Evolutionary conservation across 2,888 invertebrate genomes (phyloP).

Genomic region (Aradus depressus): DNA sequence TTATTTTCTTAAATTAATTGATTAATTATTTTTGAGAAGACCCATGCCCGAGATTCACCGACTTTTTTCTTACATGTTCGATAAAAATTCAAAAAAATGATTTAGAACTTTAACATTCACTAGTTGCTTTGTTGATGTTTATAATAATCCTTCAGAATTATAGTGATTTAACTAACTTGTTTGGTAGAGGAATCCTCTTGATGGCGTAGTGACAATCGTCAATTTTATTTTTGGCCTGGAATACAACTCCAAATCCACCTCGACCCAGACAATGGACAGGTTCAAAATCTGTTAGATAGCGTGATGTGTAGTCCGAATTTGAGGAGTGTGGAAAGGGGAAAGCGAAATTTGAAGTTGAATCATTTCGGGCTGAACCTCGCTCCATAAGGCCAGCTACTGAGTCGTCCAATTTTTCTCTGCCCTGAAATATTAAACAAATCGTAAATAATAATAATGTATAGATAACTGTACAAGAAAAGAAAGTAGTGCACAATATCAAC

Average conservation of each 20-base stretch:
- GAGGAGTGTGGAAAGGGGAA: constrained; percentile 7
- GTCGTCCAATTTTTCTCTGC: not conserved
- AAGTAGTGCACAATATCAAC: not conserved
- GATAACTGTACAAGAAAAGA: not conserved
- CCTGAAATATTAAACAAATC: not conserved
- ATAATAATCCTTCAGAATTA: too few relatives aligned
- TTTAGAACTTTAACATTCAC: too few relatives aligned
- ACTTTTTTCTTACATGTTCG: too few relatives aligned
- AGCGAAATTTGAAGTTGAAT: constrained; percentile 1
- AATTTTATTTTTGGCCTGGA: constrained; percentile 84
- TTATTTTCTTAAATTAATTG: too few relatives aligned
- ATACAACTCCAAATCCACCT: constrained; percentile 95
- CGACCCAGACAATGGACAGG: constrained; percentile 67
- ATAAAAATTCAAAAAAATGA: too few relatives aligned
- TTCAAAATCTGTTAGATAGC: constrained; percentile 78
- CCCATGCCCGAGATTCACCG: too few relatives aligned
- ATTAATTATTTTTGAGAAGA: too few relatives aligned
- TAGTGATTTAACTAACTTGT: too few relatives aligned
- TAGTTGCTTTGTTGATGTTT: too few relatives aligned
- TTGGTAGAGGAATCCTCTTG: constrained; percentile 81
- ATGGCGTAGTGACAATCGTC: constrained; percentile 92
- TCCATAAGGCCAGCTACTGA: not conserved
- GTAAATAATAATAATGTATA: not conserved
- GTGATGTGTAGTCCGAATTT: constrained; percentile 40
- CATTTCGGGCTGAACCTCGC: constrained; percentile 4